Evolutionary conservation across 2,797 vertebrate species (phyloP).

Genomic region (Stomatorhinus walkeri): DNA sequence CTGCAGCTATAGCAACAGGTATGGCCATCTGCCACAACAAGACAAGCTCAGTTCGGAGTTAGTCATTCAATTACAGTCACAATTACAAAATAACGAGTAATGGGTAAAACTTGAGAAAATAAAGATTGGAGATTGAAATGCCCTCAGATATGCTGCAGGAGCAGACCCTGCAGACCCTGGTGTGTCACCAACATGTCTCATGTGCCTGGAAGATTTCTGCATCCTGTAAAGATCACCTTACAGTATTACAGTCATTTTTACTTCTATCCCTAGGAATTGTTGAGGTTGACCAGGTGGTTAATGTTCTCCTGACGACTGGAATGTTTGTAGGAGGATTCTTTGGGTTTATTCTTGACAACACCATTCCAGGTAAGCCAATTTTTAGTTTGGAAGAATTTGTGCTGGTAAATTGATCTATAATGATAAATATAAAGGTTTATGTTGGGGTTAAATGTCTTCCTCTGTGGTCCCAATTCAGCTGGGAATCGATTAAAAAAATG

Average conservation of each 20-base stretch:
- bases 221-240: neutral
- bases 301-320: constrained; percentile 84
- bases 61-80: neutral
- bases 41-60: neutral
- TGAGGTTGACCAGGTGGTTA: constrained; percentile 81
- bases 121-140: neutral
- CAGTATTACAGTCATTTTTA: neutral
- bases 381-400: neutral
- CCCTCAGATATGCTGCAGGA: neutral
- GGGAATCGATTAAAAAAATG: neutral
- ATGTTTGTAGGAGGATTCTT: constrained; percentile 95
- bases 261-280: constrained; percentile 59
- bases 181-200: neutral
- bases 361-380: constrained; percentile 73
- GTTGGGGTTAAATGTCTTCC: neutral
- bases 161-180: neutral
- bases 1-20: constrained; percentile 74
- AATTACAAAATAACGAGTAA: neutral
- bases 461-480: neutral
- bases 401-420: neutral
- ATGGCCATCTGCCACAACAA: constrained; percentile 22
- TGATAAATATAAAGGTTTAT: neutral
- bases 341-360: constrained; percentile 90
- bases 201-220: neutral
- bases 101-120: neutral